Base-by-base conservation (phyloP, 92 coral and sea anemone genomes). In the Scolanthus callimorphus region DNA sequence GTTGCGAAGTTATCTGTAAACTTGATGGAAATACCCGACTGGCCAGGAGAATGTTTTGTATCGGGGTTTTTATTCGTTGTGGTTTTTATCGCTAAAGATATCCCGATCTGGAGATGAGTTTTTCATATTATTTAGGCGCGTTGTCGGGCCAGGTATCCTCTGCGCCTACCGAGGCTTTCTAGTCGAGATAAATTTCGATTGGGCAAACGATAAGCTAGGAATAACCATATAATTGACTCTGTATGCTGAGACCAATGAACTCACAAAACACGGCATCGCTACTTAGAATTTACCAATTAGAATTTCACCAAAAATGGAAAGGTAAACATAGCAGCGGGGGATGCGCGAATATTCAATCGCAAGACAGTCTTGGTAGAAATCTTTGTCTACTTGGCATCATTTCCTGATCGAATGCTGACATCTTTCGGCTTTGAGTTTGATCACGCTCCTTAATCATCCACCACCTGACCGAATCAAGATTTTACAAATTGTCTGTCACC, bases 151-250 rank as follows among this genome's bases (percentile, higher is more conserved):
- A 34, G 41, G 41, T 34, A 15, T 34, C 15, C 41, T 34, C 41
- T 6, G 41, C 6, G 6, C n/a, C n/a, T n/a, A n/a, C 41, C 41
- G 41, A 34, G 41, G 8, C 8, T 34, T 34, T 34, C 15, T 6
- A 6, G 15, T 15, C 6, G 41, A 46, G 52, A 46, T 46, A 46
- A 11, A 20, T 46, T 46, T 46, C 52, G 52, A 46, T 46, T 46
- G 52, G 22, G 17, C 52, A 21, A 11, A 20, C 4, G 52, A 46
- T 46, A 46, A 46, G 52, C 52, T 46, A 9, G 17, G 23, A 11
- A 46, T 10, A 46, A 46, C 52, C 52, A 46, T 10, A 46, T 46
- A 46, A 46, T 46, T 46, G 52, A 46, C 52, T 46, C 41, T 46
- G 52, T 46, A 21, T 21, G 12, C 22, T 46, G 6, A 46, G 22